These are phyloP conservation scores for Pleuronectes platessa DNA, from an alignment of 2,113 vertebrate genomes.

Conservation along the genomic window DNA sequence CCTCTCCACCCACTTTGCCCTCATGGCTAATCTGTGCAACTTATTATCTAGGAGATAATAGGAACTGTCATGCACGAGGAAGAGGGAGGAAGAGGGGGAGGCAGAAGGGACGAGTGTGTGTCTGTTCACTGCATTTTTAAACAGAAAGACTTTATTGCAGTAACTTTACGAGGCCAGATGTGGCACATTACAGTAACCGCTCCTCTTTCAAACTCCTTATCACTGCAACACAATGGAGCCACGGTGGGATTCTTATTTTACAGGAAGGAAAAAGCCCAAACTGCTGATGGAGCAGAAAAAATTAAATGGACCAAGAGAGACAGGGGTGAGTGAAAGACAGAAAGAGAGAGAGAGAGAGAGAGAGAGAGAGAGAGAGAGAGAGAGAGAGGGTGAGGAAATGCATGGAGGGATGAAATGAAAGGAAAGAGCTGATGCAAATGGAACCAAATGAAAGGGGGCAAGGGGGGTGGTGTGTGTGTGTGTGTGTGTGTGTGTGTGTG, in stretches of 20 bases:
- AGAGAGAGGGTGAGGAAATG: too few species aligned
- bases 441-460: conserved; percentile 8
- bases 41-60: conserved; percentile 71
- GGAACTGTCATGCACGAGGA: conserved; percentile 61
- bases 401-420: background rate
- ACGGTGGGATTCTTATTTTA: conserved; percentile 1
- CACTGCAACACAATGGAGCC: conserved; percentile 25
- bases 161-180: conserved; percentile 51
- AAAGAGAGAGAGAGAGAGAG: background rate
- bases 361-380: background rate
- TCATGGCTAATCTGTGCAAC: conserved; percentile 60
- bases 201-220: conserved; percentile 36
- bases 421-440: conserved; percentile 27
- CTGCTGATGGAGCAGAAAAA: conserved; percentile 36
- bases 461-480: too few species aligned
- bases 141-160: conserved; percentile 34
- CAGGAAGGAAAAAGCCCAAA: conserved; percentile 18
- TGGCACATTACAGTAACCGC: conserved; percentile 18
- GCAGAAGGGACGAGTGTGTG: background rate
- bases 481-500: too few species aligned
- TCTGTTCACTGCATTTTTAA: conserved; percentile 56
- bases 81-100: conserved; percentile 32
- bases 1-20: conserved; percentile 41
- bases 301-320: conserved; percentile 50
- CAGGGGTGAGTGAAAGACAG: conserved; percentile 11